Percentiles rank a stretch among this genome's conserved stretches.
Conservation (phyloP, 2,888 invertebrate species). For the Hydraecia micacea region DNA sequence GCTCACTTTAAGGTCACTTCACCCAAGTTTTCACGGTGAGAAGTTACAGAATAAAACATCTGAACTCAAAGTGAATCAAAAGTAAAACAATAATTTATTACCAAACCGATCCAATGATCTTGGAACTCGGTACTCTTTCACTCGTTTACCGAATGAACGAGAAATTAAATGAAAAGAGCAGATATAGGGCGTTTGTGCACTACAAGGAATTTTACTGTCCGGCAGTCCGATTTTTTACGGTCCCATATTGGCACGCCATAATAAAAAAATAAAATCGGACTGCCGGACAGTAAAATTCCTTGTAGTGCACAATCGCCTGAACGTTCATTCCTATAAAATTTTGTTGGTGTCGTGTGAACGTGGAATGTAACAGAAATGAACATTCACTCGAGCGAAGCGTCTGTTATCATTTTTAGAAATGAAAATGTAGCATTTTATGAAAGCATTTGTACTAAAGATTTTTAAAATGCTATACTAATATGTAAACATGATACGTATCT, state of each 20-base stretch:
- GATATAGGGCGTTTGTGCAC: no score
- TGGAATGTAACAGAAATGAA: background rate
- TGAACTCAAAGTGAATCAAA: background rate
- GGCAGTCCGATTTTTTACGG: no score
- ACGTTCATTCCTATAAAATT: background rate
- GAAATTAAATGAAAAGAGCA: background rate
- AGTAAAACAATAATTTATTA: background rate
- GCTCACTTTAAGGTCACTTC: no score
- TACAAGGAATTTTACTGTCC: no score
- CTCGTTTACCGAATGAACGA: background rate
- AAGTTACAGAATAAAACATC: no score
- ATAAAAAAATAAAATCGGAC: no score
- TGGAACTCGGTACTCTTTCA: background rate
- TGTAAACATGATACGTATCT: slow-evolving; percentile 3
- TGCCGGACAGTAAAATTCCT: no score
- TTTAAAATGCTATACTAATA: slow-evolving; percentile 2
- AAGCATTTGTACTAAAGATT: slow-evolving; percentile 8
- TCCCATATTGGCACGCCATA: no score
- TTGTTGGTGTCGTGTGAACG: no score
- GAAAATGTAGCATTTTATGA: background rate
- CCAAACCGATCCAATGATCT: background rate
- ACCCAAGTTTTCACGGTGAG: no score
- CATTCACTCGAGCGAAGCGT: background rate
- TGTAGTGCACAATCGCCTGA: no score
- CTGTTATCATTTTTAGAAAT: background rate